Percentiles rank a stretch among this genome's conserved stretches.
These are phyloP conservation scores for Drosophila suboccidentalis DNA, from an alignment of 2,888 invertebrate genomes.

Conservation along the genomic window DNA sequence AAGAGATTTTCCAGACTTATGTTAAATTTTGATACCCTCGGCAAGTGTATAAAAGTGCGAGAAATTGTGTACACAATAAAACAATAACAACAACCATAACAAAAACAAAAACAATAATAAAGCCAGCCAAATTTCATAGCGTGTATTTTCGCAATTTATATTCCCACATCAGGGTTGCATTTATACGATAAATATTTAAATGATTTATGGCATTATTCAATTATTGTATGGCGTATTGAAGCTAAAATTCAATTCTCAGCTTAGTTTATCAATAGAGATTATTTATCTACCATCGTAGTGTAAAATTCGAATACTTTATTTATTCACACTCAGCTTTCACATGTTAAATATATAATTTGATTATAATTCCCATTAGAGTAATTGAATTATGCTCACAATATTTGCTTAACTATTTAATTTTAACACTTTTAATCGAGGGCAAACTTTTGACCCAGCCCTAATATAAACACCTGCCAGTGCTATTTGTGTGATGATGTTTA, in stretches of 20 bases:
- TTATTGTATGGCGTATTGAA: neutral
- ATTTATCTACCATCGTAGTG: neutral
- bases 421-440: slow-evolving; percentile 9
- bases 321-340: neutral
- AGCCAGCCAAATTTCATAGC: slow-evolving; percentile 10
- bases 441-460: slow-evolving; percentile 36
- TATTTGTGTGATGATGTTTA: slow-evolving; percentile 38
- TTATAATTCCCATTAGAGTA: slow-evolving; percentile 5
- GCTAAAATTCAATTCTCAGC: neutral
- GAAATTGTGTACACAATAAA: slow-evolving; percentile 19
- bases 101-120: slow-evolving; percentile 13
- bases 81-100: neutral
- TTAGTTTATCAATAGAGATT: neutral
- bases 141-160: slow-evolving; percentile 9
- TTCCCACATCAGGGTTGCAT: slow-evolving; percentile 21
- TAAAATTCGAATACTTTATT: neutral
- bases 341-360: neutral
- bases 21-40: neutral
- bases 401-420: slow-evolving; percentile 9
- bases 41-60: slow-evolving; percentile 17
- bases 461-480: slow-evolving; percentile 45
- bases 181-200: slow-evolving; percentile 1
- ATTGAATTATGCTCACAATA: slow-evolving; percentile 6
- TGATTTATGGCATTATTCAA: neutral
- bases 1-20: neutral